phyloP scores from a whole-genome alignment of 1,140 invertebrate genomes.

The Lasaia peninsularis region DNA sequence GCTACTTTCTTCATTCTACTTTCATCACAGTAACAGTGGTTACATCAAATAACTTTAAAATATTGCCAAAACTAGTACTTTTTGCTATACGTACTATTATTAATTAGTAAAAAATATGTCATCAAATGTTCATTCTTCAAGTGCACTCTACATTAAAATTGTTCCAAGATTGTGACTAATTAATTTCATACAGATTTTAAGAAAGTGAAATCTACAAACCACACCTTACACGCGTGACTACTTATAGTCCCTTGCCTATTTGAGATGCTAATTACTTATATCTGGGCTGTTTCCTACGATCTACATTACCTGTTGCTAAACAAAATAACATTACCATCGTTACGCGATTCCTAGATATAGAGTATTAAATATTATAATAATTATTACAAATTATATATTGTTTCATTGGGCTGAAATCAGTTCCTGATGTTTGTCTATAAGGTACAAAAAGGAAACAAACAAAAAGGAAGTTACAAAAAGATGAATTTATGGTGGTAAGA shows the following conservation, averaged over 20 bases:
- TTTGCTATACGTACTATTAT: no score
- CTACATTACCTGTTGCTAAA: slow-evolving; percentile 41
- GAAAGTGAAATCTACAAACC: slow-evolving; percentile 44
- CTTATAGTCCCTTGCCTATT: slow-evolving; percentile 47
- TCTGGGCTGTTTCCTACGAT: slow-evolving; percentile 48
- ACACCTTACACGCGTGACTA: slow-evolving; percentile 41
- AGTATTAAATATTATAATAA: slow-evolving; percentile 15
- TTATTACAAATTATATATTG: neutral
- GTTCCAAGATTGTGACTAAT: slow-evolving; percentile 36
- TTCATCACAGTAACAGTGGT: no score
- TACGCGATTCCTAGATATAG: slow-evolving; percentile 24
- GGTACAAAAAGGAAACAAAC: no score
- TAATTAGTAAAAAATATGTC: no score
- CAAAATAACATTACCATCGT: slow-evolving; percentile 34
- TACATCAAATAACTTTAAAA: no score
- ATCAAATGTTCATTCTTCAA: no score
- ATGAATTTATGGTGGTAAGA: no score
- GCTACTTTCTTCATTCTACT: no score
- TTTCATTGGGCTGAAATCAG: no score
- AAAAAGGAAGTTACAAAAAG: no score
- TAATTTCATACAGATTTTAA: slow-evolving; percentile 52
- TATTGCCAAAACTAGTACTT: no score
- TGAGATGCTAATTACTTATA: slow-evolving; percentile 54
- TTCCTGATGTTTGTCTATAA: no score
- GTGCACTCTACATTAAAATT: neutral